phyloP scores from a whole-genome alignment of 2,888 invertebrate genomes.

The Diaperis boleti region DNA sequence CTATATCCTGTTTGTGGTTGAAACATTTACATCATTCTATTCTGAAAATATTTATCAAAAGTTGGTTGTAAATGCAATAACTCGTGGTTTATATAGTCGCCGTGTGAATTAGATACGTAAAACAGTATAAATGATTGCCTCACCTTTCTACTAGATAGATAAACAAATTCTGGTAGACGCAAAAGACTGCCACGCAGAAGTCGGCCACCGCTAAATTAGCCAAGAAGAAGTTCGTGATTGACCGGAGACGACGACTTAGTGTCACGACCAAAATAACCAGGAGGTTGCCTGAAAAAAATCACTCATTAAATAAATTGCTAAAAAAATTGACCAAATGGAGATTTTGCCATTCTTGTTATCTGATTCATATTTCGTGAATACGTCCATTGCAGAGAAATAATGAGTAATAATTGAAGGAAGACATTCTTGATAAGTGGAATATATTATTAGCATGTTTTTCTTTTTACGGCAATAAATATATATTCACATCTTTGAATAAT shows the following conservation, averaged over 20 bases:
- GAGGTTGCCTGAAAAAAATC: slow-evolving; percentile 78
- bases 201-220: slow-evolving; percentile 92
- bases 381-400: too few species aligned
- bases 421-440: too few species aligned
- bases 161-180: slow-evolving; percentile 89
- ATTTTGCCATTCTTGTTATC: too few species aligned
- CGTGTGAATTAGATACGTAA: neutral
- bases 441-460: too few species aligned
- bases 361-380: too few species aligned
- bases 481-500: too few species aligned
- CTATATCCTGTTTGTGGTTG: neutral
- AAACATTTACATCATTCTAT: neutral
- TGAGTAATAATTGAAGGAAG: too few species aligned
- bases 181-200: slow-evolving; percentile 92
- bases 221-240: slow-evolving; percentile 92
- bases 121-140: slow-evolving; percentile 41
- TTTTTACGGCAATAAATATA: too few species aligned
- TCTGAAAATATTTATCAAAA: slow-evolving; percentile 22
- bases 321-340: too few species aligned
- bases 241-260: slow-evolving; percentile 83
- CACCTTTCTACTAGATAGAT: slow-evolving; percentile 80
- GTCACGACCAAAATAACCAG: slow-evolving; percentile 89
- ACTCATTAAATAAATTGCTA: neutral
- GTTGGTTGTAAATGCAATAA: neutral
- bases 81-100: neutral